Base-by-base conservation (phyloP, 1,140 invertebrate species). In the Apocrypta bakeri region DNA sequence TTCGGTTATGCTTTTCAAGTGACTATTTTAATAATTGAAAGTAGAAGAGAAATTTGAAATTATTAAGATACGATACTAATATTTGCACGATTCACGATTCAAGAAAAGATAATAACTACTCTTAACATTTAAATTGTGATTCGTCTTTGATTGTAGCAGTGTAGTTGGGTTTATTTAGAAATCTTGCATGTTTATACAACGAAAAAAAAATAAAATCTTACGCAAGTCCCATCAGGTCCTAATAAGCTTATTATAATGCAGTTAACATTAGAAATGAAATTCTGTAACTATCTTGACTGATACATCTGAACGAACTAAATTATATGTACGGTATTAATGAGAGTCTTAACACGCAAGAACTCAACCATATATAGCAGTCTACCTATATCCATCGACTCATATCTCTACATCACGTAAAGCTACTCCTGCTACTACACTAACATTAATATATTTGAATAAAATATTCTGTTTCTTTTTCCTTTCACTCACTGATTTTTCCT, bases 391-490 rank as follows among this genome's bases (percentile, higher is more conserved):
- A 31, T 17, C 17, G 68, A 71, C 27, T 21, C 31, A 25, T 71
- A 71, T 71, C 31, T 25, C 14, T 37, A 12, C 31, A 71, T 71
- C 68, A n/a, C 7, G 27, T 21, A n/a, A 37, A 29, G 29, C 25
- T 31, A n/a, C 21, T 56, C n/a, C 21, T 4, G 25, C 73, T 14
- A 4, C 73, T 33, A 64, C 74, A 64, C 61, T 63, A 64, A 48
- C 31, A 64, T 64, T 64, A 76, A 76, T 76, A 76, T 37, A 76
- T 76, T 76, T 76, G 74, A 64, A 76, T 76, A 76, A 76, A 63
- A 76, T 76, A 76, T 76, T 76, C 74, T n/a, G 29, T 17, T 31
- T 27, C 25, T 56, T 75, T 75, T 25, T 72, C n/a, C 72, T 61
- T 74, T 74, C 72, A 74, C 37, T 42, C 71, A 25, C 21, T 9